Evolutionary conservation across 2,113 vertebrate genomes (phyloP).

Genomic region (Gymnobelideus leadbeateri): DNA sequence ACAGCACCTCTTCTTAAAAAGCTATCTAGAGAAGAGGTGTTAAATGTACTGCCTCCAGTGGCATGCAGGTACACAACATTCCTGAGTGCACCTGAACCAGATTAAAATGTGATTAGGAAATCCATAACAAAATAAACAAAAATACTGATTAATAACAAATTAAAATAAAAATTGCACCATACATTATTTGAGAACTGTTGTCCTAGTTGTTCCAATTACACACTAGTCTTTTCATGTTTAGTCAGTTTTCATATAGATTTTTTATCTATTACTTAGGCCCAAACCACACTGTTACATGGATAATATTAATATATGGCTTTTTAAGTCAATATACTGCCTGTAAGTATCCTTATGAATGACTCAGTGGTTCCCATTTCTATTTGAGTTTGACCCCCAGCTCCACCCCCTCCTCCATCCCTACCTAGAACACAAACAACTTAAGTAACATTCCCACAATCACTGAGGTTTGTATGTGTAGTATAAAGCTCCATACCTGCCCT

Average conservation of each 20-base stretch:
- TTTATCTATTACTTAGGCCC: neutral
- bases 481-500: neutral
- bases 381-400: neutral
- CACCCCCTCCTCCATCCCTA: neutral
- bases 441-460: neutral
- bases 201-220: neutral
- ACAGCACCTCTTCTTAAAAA: neutral
- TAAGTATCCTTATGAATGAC: neutral
- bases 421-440: neutral
- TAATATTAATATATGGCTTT: neutral
- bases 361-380: neutral
- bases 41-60: neutral
- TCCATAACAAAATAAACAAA: neutral
- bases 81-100: neutral
- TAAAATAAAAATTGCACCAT: neutral
- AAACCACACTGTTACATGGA: neutral
- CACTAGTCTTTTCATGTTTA: neutral
- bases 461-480: neutral
- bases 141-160: neutral
- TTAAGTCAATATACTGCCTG: too few species aligned
- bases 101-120: neutral
- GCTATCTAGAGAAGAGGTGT: neutral
- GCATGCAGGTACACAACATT: neutral
- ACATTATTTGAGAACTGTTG: neutral
- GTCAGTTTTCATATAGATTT: constrained; percentile 1